Evolutionary conservation across 92 coral and sea anemone genomes (phyloP).

Genomic region (Umimayanthus chanpuru): DNA sequence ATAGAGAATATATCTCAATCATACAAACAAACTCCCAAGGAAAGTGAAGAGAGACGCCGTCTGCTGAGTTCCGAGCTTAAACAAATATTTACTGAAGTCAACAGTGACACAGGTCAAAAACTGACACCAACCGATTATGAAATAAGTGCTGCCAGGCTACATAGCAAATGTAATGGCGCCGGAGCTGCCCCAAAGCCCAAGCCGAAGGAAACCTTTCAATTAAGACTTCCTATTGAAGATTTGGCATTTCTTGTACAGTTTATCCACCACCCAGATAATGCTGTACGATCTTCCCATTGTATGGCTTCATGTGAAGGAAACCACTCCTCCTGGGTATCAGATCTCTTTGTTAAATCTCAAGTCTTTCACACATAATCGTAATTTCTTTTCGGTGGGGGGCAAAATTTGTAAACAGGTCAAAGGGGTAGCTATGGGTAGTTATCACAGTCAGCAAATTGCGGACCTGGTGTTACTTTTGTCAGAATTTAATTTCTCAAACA

Average conservation of each 20-base stretch:
- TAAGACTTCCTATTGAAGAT: conserved; percentile 44
- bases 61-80: conserved; percentile 48
- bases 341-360: too few relatives aligned
- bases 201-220: conserved; percentile 23
- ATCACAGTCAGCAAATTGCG: too few relatives aligned
- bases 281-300: conserved; percentile 37
- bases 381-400: too few relatives aligned
- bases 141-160: conserved; percentile 23
- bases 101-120: neutral
- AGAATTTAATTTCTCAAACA: too few relatives aligned
- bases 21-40: too few relatives aligned
- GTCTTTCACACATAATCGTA: too few relatives aligned
- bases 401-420: too few relatives aligned
- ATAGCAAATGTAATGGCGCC: neutral
- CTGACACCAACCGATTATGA: neutral
- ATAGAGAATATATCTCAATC: too few relatives aligned
- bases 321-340: conserved; percentile 40
- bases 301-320: conserved; percentile 38
- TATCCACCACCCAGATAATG: conserved; percentile 50
- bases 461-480: too few relatives aligned
- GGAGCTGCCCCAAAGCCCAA: conserved; percentile 27
- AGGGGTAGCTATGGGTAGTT: too few relatives aligned
- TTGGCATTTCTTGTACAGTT: conserved; percentile 43
- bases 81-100: neutral
- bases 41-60: conserved; percentile 29